Evolutionary conservation across 2,888 invertebrate genomes (phyloP), one percentile per base, ranked within the genome.

Genomic region (Eristalinus sepulchralis): DNA sequence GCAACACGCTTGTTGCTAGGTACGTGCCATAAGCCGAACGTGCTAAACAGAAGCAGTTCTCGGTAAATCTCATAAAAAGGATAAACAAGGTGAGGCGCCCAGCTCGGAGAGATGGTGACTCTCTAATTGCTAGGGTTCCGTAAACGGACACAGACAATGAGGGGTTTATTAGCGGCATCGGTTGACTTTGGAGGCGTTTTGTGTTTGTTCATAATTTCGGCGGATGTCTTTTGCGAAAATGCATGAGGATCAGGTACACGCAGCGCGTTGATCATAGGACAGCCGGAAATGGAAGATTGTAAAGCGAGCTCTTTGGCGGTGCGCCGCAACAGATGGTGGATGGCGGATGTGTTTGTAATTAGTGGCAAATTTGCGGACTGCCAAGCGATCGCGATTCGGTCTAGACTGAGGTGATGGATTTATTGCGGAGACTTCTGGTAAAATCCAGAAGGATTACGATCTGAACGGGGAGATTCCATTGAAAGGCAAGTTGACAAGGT

Each of bases 11-110:
- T 67, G 71, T 64, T 64, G 64, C 68, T 53, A 72, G 8, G 47
- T 17, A 47, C 55, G 39, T 55, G 33, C 20, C 31, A 20, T 36
- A 39, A 57, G 27, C 31, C 33, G 9, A 31, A 68, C 66, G 67
- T 67, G 62, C 67, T 80, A 36, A 67, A 67, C 76, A 53, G 67
- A 67, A 67, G 67, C 67, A n/a, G 39, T 67, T 67, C 67, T 67
- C 27, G n/a, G 67, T 67, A 67, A 55, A 67, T 53, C 27, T 67
- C 53, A 33, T 67, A 67, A 67, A 67, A 67, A 39, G 66, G 66
- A 66, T 66, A 66, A 66, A 66, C 39, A 66, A 66, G 47, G 66
- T 53, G 27, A 53, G 66, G 66, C 66, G 66, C 66, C 66, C 31
- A 24, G n/a, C 31, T 66, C 20, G 17, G 47, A 27, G 27, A 39